These are phyloP conservation scores for Nicator chloris DNA, from an alignment of 2,113 vertebrate genomes.

Conservation along the genomic window DNA sequence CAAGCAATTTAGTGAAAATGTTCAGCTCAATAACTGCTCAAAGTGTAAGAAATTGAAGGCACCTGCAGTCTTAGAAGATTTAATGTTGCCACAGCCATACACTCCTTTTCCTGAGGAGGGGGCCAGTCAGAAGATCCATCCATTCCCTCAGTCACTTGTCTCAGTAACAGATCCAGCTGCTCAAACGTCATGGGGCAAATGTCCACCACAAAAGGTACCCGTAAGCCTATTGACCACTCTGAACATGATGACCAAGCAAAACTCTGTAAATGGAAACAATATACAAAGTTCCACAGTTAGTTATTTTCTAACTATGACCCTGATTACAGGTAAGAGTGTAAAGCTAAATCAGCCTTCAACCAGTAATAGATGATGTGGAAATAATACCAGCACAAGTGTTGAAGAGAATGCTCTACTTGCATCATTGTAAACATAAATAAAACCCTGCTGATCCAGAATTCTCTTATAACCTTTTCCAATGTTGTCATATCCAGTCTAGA, in stretches of 20 bases:
- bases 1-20: background rate
- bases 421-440: background rate
- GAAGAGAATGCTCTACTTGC: background rate
- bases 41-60: background rate
- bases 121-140: conserved; percentile 97
- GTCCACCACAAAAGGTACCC: conserved; percentile 96
- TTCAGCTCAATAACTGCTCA: background rate
- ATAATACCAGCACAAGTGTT: background rate
- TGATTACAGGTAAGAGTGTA: background rate
- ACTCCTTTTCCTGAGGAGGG: conserved; percentile 95
- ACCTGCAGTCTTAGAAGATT: conserved; percentile 96
- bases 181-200: conserved; percentile 95
- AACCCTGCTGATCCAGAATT: background rate
- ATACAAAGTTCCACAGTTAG: background rate
- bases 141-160: conserved; percentile 96
- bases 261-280: conserved; percentile 61
- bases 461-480: background rate
- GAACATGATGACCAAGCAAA: conserved; percentile 98
- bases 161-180: conserved; percentile 91
- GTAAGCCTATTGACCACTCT: conserved; percentile 94
- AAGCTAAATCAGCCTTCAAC: background rate
- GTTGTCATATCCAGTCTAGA: background rate
- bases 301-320: background rate
- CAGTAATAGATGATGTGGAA: background rate
- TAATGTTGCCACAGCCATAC: conserved; percentile 92